Evolutionary conservation across 2,888 invertebrate species (phyloP).

Genomic region (Notodonta ziczac): DNA sequence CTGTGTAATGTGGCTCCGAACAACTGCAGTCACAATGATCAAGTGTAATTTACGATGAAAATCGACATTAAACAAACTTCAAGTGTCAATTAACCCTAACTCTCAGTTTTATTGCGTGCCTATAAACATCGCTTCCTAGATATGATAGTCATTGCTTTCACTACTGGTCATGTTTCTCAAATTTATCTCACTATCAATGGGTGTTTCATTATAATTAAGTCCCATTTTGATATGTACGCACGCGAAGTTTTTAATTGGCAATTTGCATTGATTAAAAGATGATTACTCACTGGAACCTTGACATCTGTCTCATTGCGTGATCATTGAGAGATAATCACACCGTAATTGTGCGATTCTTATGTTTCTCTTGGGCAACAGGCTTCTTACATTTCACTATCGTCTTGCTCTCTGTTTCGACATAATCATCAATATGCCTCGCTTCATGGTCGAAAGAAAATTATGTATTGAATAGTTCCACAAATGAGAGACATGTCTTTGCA

Average conservation of each 20-base stretch:
- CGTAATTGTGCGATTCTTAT: constrained; percentile 25
- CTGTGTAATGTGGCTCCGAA: constrained; percentile 15
- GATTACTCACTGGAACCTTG: constrained; percentile 47
- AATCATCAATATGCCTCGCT: constrained; percentile 12
- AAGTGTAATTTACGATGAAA: constrained; percentile 34
- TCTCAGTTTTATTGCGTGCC: constrained; percentile 38
- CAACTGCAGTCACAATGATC: constrained; percentile 22
- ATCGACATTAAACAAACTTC: constrained; percentile 40
- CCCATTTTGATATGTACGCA: constrained; percentile 34
- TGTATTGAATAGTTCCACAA: constrained; percentile 20
- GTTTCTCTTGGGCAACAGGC: constrained; percentile 30
- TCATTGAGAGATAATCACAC: constrained; percentile 33
- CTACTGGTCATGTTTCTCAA: constrained; percentile 25
- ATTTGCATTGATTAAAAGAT: constrained; percentile 62
- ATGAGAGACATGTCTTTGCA: constrained; percentile 32
- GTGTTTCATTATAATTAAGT: constrained; percentile 39
- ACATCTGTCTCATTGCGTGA: constrained; percentile 55
- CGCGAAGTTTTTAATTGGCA: constrained; percentile 56
- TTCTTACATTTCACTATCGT: constrained; percentile 25
- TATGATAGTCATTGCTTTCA: constrained; percentile 31
- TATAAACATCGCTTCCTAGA: constrained; percentile 30
- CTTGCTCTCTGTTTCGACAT: constrained; percentile 22
- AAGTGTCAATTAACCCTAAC: constrained; percentile 41
- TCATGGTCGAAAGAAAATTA: constrained; percentile 18
- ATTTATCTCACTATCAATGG: constrained; percentile 41